Percentiles rank a stretch among this genome's conserved stretches.
Conservation (phyloP, 2,888 invertebrate genomes). For the Luffia ferchaultella region DNA sequence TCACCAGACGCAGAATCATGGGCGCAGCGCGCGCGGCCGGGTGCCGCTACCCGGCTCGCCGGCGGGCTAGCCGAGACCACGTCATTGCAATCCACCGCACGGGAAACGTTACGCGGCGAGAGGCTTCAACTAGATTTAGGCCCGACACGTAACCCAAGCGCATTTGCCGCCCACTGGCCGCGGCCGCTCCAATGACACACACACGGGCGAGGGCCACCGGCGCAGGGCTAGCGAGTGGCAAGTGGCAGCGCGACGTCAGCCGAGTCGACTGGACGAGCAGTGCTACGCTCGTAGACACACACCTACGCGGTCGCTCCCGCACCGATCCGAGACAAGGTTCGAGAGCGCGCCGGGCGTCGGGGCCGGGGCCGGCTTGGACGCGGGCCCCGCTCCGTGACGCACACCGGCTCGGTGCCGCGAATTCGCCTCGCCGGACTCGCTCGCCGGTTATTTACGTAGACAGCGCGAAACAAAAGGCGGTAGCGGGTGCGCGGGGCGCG, state of each 20-base stretch:
- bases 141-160: not conserved
- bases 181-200: not conserved
- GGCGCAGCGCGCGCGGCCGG: conserved; percentile 53
- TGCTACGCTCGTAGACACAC: too few species aligned
- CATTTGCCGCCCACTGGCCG: not conserved
- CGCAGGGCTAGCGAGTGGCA: not conserved
- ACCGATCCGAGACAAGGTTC: conserved; percentile 33
- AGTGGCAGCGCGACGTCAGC: not conserved
- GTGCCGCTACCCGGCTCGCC: conserved; percentile 8
- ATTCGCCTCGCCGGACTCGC: too few species aligned
- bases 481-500: conserved; percentile 37
- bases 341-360: conserved; percentile 34
- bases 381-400: conserved; percentile 43
- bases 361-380: conserved; percentile 12
- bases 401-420: conserved; percentile 29
- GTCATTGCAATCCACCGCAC: conserved; percentile 1
- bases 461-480: conserved; percentile 58
- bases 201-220: not conserved
- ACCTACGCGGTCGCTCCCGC: too few species aligned
- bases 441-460: conserved; percentile 59
- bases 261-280: not conserved
- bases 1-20: conserved; percentile 60
- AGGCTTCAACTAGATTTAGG: not conserved
- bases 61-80: not conserved
- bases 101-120: not conserved